Base-by-base conservation (phyloP, 2,888 invertebrate genomes). In the Leptopterna dolabrata region DNA sequence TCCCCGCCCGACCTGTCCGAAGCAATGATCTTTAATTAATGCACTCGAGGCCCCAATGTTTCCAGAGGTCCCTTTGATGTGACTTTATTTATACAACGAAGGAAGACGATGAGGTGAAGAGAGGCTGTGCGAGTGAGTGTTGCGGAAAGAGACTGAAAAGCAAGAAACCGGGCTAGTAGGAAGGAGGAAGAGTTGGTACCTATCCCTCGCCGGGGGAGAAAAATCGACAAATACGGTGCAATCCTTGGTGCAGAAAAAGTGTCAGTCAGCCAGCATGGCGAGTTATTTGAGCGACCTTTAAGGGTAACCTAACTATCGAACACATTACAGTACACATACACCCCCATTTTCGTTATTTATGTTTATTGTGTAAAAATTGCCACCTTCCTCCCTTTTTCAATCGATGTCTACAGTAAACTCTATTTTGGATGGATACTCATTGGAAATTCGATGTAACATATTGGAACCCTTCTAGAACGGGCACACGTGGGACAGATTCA, bases 11-110 rank as follows among this genome's bases (percentile, higher is more conserved):
- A 76, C 85, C 85, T 85, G 85, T 85, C 85, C 85, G 43, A 85
- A 85, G 85, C 85, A 85, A 85, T 85, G 85, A 83, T 76, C 85
- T 85, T 73, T 85, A 85, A 85, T 85, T 85, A 85, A 85, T 85
- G 85, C 85, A 85, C 85, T 85, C 85, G 71, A 83, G 85, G 14
- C 36, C 71, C 45, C 73, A 73, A 47, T 85, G 85, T 85, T 84
- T 73, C 85, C 85, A 85, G 85, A 29, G 45, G 27, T 47, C 47
- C 85, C 85, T 85, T 85, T 85, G 85, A 85, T 43, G 85, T 85
- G 85, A 73, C 85, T 73, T 85, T 85, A 85, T 85, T 85, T 85
- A 85, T 85, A 85, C 71, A 85, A 73, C 43, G 83, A 27, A 41
- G 30, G 73, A 41, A 73, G 36, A 16, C 16, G 36, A 9, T 36